phyloP scores from a whole-genome alignment of 2,113 vertebrate genomes.

The Herpailurus yagouaroundi region DNA sequence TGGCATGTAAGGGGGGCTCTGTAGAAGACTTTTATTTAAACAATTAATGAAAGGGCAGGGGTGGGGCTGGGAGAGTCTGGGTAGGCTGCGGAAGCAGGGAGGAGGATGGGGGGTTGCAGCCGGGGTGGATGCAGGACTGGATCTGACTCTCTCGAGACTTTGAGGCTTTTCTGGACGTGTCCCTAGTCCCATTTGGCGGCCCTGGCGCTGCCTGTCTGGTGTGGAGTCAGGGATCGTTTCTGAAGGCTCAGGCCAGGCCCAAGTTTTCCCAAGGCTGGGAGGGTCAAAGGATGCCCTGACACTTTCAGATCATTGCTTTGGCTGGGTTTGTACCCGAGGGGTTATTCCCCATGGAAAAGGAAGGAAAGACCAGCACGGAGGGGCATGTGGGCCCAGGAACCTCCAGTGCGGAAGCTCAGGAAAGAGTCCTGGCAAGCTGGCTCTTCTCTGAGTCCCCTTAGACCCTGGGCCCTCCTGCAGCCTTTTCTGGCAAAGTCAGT shows the following conservation, averaged over 20 bases:
- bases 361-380: background rate
- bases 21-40: background rate
- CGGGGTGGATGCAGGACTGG: background rate
- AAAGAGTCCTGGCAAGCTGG: background rate
- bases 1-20: background rate
- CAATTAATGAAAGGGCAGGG: background rate
- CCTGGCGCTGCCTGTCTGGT: too few species aligned
- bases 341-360: background rate
- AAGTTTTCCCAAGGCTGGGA: background rate
- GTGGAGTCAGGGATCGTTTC: background rate
- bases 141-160: background rate
- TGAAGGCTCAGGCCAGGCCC: background rate
- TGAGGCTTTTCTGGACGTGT: background rate
- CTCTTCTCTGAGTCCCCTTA: background rate
- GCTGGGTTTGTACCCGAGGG: background rate
- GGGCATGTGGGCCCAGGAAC: background rate
- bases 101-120: background rate
- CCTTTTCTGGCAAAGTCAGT: background rate
- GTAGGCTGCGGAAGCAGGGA: background rate
- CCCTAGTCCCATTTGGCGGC: background rate
- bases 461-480: too few species aligned
- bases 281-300: background rate
- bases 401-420: background rate
- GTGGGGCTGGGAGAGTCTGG: background rate
- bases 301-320: background rate